Percentiles rank a stretch among this genome's conserved stretches.
Conservation (phyloP, 2,113 vertebrate species). For the Lepisosteus oculatus region DNA sequence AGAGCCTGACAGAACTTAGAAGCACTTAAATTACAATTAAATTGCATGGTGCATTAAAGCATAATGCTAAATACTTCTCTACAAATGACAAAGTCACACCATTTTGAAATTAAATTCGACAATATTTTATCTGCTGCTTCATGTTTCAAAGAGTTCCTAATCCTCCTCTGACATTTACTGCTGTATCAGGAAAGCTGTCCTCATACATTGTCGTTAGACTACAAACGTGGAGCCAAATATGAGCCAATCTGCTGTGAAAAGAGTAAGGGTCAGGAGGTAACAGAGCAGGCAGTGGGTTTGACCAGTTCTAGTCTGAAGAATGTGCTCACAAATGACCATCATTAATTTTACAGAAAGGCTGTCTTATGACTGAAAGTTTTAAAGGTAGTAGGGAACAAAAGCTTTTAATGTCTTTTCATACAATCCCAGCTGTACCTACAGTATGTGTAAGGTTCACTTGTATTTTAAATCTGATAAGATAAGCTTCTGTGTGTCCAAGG, state of each 20-base stretch:
- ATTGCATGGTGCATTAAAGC: too few relatives aligned
- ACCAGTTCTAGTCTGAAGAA: neutral
- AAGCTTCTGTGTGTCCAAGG: neutral
- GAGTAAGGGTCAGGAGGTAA: slow-evolving; percentile 33
- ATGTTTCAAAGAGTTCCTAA: neutral
- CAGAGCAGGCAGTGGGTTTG: neutral
- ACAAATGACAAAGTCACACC: too few relatives aligned
- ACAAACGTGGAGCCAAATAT: slow-evolving; percentile 12
- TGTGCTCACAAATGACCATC: neutral
- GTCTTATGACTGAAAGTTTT: neutral
- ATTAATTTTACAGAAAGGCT: neutral
- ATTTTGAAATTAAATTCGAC: too few relatives aligned
- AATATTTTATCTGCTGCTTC: neutral
- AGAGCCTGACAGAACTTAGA: too few relatives aligned
- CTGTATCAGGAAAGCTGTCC: neutral
- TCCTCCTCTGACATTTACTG: slow-evolving; percentile 44
- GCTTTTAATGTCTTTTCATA: slow-evolving; percentile 1
- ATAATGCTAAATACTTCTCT: too few relatives aligned
- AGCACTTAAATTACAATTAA: too few relatives aligned
- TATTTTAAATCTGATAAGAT: neutral
- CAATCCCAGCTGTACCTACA: neutral
- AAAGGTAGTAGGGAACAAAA: neutral
- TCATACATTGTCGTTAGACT: neutral
- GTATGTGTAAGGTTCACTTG: neutral
- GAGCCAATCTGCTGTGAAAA: slow-evolving; percentile 39